Evolutionary conservation across 2,797 vertebrate species (phyloP).

Genomic region (Ciconia nigra): DNA sequence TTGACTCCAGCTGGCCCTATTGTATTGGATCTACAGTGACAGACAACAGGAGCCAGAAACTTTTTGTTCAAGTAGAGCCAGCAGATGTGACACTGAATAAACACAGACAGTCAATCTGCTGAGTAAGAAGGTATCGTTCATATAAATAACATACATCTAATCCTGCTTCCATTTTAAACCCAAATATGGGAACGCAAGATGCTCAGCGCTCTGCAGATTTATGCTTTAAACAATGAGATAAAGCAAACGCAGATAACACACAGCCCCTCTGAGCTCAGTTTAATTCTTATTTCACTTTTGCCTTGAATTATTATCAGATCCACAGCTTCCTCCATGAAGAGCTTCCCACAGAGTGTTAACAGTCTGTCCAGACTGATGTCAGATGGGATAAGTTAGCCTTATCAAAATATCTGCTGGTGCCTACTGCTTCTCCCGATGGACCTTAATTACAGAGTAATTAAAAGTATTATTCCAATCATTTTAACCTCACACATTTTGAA

Average conservation of each 20-base stretch:
- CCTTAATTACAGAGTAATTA: conserved; percentile 57
- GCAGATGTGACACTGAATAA: conserved; percentile 67
- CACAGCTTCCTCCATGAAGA: background rate
- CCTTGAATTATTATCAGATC: background rate
- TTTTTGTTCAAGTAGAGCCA: conserved; percentile 57
- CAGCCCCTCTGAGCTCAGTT: background rate
- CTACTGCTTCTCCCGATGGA: background rate
- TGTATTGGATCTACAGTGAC: conserved; percentile 51
- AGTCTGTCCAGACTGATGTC: background rate
- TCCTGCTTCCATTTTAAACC: conserved; percentile 39
- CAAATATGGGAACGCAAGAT: conserved; percentile 64
- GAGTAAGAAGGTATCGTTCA: conserved; percentile 55
- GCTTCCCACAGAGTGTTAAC: background rate
- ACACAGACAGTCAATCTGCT: conserved; percentile 67
- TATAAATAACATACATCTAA: conserved; percentile 69
- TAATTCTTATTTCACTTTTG: background rate
- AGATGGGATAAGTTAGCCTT: background rate
- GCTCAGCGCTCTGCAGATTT: background rate
- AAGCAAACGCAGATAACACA: background rate
- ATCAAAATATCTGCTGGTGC: background rate
- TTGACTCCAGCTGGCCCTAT: conserved; percentile 62
- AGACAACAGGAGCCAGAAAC: conserved; percentile 64
- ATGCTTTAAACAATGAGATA: background rate
- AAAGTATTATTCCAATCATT: background rate
- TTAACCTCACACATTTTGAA: background rate